Base-by-base conservation (phyloP, 2,888 invertebrate genomes). In the Pegoplata infirma region DNA sequence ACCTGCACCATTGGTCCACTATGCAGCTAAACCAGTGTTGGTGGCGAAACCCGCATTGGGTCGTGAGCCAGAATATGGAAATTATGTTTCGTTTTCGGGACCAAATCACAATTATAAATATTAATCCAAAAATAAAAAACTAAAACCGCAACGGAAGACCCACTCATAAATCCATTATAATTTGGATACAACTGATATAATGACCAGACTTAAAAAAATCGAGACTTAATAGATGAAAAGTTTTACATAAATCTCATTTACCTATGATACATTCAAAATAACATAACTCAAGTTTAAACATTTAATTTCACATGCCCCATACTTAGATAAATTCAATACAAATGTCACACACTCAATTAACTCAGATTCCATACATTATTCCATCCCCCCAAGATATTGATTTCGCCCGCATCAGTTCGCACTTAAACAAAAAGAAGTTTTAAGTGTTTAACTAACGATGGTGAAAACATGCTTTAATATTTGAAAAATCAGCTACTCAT, bases 31-130 rank as follows among this genome's bases (percentile, higher is more conserved):
- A n/a, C 53, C 72, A 0, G 14, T 67, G 44, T 5, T 71, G 7
- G 8, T 58, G 19, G 32, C 66, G 0, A 77, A 72, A 17, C 21
- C 59, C 23, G 10, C 14, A 19, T 25, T 53, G 21, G 21, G 23
- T 23, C 74, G 71, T 56, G 61, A 61, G 4, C 66, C 71, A 7
- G 69, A 71, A 10, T 76, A 82, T 56, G 85, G 83, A 10, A 86
- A 84, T 19, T 85, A 84, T 63, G 88, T 88, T 3, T 85, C 86
- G 0, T 86, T 84, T 21, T 84, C 86, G 16, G 82, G 85, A 49
- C 85, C 83, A 19, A 82, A 82, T 8, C 82, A 84, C 16, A 82
- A 86, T 19, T 88, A 87, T 72, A 84, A 85, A 71, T 88, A 88
- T 80, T 88, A 83, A 74, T 16, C 25, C 51, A 76, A 79, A 14